Conservation (phyloP, 2,888 invertebrate genomes). For the Ochropacha duplaris region DNA sequence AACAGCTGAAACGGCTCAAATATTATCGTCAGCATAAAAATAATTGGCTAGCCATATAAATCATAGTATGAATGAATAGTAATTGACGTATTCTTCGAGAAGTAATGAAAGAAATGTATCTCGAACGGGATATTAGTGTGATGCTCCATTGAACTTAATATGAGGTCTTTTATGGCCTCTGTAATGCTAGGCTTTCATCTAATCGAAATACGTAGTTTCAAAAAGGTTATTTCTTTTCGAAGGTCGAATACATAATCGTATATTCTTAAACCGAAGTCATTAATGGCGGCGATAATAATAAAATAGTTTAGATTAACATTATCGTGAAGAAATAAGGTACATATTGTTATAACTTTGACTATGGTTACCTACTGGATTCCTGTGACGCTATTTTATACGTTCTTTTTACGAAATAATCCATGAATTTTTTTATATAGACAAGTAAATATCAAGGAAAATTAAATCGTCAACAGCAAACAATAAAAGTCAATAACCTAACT, state of each 20-base stretch:
- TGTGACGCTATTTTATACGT: no score
- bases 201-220: neutral
- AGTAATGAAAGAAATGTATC: neutral
- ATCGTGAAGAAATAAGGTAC: no score
- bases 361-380: no score
- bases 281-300: no score
- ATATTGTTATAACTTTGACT: no score
- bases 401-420: no score
- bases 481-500: neutral
- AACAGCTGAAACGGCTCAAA: no score
- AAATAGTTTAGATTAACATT: no score
- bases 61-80: neutral
- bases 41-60: neutral
- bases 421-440: no score
- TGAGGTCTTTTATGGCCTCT: conserved; percentile 1
- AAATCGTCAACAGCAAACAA: neutral
- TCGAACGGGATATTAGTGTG: neutral
- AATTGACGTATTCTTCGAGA: neutral
- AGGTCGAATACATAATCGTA: neutral
- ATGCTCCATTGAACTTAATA: neutral
- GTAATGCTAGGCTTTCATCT: neutral
- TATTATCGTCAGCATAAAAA: neutral
- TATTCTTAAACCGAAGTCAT: no score
- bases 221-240: neutral
- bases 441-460: neutral